phyloP scores from a whole-genome alignment of 2,888 invertebrate species.

The Noctua janthina region DNA sequence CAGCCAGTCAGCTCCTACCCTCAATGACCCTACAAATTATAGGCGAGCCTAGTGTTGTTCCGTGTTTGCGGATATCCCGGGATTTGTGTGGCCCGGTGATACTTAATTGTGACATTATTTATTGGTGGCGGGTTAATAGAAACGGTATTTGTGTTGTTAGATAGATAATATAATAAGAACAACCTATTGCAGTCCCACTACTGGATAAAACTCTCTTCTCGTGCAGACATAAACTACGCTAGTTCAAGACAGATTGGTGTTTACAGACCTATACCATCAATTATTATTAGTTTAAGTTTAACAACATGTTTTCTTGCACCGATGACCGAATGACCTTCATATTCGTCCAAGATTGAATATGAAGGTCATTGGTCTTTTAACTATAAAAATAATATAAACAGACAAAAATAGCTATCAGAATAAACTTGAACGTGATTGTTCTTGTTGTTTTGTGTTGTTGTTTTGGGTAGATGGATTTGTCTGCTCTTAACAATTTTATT shows the following conservation, averaged over 20 bases:
- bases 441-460: no score
- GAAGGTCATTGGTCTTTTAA: neutral
- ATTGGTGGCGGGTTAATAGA: neutral
- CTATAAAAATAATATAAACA: neutral
- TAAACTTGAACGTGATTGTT: neutral
- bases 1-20: slow-evolving; percentile 65
- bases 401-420: neutral
- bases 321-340: no score
- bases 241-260: neutral
- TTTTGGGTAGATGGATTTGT: no score
- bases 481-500: no score
- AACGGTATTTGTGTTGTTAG: neutral
- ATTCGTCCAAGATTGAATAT: neutral
- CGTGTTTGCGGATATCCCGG: slow-evolving; percentile 69
- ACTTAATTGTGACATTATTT: slow-evolving; percentile 32
- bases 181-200: neutral
- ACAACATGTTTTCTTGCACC: neutral
- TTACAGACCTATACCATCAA: neutral
- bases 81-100: slow-evolving; percentile 47
- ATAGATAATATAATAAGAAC: neutral
- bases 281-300: neutral
- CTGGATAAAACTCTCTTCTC: neutral
- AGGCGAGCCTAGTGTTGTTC: slow-evolving; percentile 59
- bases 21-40: slow-evolving; percentile 71
- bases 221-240: neutral